These are phyloP conservation scores for Ovibos moschatus DNA, from an alignment of 2,113 vertebrate genomes.

Conservation along the genomic window DNA sequence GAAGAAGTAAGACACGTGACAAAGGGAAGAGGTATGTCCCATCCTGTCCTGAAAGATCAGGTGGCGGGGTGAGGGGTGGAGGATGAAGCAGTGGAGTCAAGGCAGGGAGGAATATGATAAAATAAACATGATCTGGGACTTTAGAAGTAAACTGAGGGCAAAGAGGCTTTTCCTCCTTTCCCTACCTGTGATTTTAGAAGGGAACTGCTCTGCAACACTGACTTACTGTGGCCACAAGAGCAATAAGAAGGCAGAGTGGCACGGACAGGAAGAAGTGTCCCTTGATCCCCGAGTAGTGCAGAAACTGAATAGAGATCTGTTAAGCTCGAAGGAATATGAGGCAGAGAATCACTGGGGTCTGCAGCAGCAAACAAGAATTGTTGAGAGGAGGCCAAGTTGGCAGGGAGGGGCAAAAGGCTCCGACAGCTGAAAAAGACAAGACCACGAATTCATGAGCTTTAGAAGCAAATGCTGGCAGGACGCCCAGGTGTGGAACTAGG, in stretches of 20 bases:
- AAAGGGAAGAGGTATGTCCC: neutral
- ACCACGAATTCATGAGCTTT: neutral
- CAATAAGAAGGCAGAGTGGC: neutral
- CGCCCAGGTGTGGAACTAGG: neutral
- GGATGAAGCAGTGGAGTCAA: neutral
- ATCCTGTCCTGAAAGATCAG: neutral
- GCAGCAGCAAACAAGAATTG: neutral
- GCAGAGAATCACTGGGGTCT: neutral
- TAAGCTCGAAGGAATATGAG: neutral
- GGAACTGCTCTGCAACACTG: neutral
- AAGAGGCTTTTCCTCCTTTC: neutral
- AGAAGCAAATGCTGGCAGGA: slow-evolving; percentile 20
- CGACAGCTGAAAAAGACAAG: neutral
- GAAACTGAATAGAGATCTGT: neutral
- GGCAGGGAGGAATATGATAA: neutral
- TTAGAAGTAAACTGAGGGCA: neutral
- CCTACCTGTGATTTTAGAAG: neutral
- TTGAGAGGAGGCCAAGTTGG: neutral
- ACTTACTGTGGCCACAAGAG: neutral
- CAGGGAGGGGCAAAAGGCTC: neutral
- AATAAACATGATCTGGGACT: neutral
- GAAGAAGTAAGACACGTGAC: neutral
- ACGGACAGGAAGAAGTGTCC: neutral
- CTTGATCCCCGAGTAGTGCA: neutral
- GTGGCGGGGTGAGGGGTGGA: neutral